Evolutionary conservation across 92 coral and sea anemone species (phyloP), one percentile per base, ranked within the genome.

Genomic region (Micromussa lordhowensis): DNA sequence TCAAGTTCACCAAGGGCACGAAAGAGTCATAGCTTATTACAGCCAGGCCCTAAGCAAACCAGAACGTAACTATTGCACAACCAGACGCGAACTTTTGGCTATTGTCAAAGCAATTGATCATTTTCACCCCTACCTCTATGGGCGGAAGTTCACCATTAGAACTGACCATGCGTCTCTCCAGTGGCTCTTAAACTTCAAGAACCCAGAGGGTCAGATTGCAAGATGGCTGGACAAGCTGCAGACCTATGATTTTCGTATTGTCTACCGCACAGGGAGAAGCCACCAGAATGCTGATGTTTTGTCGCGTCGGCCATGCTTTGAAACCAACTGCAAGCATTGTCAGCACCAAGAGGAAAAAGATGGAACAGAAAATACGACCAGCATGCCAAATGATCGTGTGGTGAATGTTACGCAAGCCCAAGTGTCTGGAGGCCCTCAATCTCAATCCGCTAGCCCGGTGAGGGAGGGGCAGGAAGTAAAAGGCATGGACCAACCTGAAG

Each of bases 161-260:
- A 94, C 94, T 19, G 91, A 91, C 80, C 89, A 88, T 38, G 83
- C 93, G 8, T 86, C 92, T 8, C 80, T 84, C 51, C 83, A 83
- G 51, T 93, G 91, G 94, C 87, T 87, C 21, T 63, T 90, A 15
- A 53, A 68, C 11, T 88, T 85, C 75, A 81, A 85, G 88, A 79
- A 81, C 80, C 92, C 88, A 15, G 88, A 91, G 74, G 94, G 91
- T n/a, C 92, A 93, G 71, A 69, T 91, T 28, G 96, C 92, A 4
- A 14, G 90, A 34, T 93, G 92, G 94, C 51, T 88, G 54, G 88
- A 91, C 59, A 92, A 82, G 82, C 49, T 88, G 68, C 92, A 84
- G 48, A 78, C 38, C 66, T 88, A 89, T 72, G 79, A 84, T 74
- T 89, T 84, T 74, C 51, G 64, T 57, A 83, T 83, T 57, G 75